phyloP scores from a whole-genome alignment of 2,113 vertebrate species.

The Trematomus loennbergii region DNA sequence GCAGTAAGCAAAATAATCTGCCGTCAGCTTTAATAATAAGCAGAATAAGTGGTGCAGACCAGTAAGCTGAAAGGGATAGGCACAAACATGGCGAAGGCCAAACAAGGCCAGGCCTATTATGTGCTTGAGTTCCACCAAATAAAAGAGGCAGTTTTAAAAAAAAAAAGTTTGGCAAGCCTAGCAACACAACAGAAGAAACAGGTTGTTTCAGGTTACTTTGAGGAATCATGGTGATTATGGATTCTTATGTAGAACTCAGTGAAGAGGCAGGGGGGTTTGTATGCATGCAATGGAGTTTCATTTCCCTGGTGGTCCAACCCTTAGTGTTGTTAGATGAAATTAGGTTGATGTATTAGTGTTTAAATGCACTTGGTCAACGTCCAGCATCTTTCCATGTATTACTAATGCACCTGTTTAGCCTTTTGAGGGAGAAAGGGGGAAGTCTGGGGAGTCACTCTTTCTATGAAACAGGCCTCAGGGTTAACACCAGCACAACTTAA shows the following conservation, averaged over 20 bases:
- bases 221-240: background rate
- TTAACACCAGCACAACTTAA: slow-evolving; percentile 30
- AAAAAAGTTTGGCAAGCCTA: background rate
- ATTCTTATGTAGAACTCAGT: background rate
- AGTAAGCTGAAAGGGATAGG: slow-evolving; percentile 65
- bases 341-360: slow-evolving; percentile 3
- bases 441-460: slow-evolving; percentile 30
- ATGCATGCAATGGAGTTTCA: background rate
- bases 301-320: background rate
- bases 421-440: background rate
- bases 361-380: slow-evolving; percentile 24
- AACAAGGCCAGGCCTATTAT: slow-evolving; percentile 38
- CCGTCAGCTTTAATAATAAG: slow-evolving; percentile 58
- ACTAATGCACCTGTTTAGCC: slow-evolving; percentile 66
- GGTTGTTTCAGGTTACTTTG: slow-evolving; percentile 3
- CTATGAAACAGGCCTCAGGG: slow-evolving; percentile 31
- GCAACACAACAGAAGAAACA: slow-evolving; percentile 1
- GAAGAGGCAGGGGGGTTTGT: background rate
- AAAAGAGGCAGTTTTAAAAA: background rate
- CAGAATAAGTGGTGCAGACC: slow-evolving; percentile 53
- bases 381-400: slow-evolving; percentile 22
- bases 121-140: slow-evolving; percentile 27
- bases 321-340: background rate
- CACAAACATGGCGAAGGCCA: slow-evolving; percentile 27
- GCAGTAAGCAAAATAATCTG: slow-evolving; percentile 69